Percentiles rank a stretch among this genome's conserved stretches.
Conservation (phyloP, 2,888 invertebrate species). For the Apoderus coryli region DNA sequence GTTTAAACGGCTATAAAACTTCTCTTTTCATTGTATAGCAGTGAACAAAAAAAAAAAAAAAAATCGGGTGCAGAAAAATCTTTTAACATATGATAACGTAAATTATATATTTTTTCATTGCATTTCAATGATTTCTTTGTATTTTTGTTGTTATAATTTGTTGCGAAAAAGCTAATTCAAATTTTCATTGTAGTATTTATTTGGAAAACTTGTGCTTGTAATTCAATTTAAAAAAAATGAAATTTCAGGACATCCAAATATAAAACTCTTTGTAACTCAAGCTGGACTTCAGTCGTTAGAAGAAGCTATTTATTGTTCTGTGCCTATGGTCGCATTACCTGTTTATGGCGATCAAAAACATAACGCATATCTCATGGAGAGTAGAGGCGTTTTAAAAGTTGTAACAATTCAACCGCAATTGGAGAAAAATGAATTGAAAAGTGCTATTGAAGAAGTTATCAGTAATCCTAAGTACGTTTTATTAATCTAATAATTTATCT, state of each 20-base stretch:
- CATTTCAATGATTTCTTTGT: too few relatives aligned
- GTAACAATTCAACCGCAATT: slow-evolving; percentile 17
- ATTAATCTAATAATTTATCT: too few relatives aligned
- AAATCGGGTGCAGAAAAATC: too few relatives aligned
- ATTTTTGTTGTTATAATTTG: background rate
- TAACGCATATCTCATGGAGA: slow-evolving; percentile 12
- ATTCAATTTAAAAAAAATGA: too few relatives aligned
- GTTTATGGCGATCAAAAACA: slow-evolving; percentile 27
- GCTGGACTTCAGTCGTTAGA: slow-evolving; percentile 28
- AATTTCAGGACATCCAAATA: slow-evolving; percentile 14
- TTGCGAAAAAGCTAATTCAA: background rate
- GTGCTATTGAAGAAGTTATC: slow-evolving; percentile 21
- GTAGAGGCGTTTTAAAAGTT: slow-evolving; percentile 16
- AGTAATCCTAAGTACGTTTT: slow-evolving; percentile 20
- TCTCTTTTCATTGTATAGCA: too few relatives aligned
- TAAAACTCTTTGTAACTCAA: slow-evolving; percentile 14
- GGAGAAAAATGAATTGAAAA: slow-evolving; percentile 18
- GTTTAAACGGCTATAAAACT: too few relatives aligned
- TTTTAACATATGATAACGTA: too few relatives aligned
- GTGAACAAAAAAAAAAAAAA: too few relatives aligned
- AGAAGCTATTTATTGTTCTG: slow-evolving; percentile 28
- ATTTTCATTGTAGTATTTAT: too few relatives aligned
- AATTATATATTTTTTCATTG: too few relatives aligned
- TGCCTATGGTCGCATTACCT: slow-evolving; percentile 30
- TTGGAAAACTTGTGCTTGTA: too few relatives aligned